These are phyloP conservation scores for Ectemnius lituratus DNA, from an alignment of 2,888 invertebrate species.

Conservation along the genomic window DNA sequence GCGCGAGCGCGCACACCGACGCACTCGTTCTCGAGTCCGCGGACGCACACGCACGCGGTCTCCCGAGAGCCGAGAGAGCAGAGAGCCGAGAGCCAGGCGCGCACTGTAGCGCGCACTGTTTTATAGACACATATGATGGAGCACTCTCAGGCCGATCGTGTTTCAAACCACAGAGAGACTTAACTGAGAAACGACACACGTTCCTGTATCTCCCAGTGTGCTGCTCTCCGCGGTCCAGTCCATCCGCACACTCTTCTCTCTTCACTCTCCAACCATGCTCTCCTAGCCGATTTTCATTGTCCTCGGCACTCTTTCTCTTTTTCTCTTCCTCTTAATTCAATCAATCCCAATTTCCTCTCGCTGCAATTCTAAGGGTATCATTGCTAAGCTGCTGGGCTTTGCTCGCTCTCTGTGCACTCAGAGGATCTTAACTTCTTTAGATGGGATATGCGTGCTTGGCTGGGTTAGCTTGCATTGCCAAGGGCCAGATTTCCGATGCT, in stretches of 20 bases:
- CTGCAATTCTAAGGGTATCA: conserved; percentile 3
- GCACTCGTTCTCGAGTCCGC: conserved; percentile 35
- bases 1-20: conserved; percentile 48
- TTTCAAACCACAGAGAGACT: conserved; percentile 77
- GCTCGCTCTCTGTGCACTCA: too few relatives aligned
- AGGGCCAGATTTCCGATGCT: conserved; percentile 12
- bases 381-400: too few relatives aligned
- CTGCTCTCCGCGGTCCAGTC: conserved; percentile 39
- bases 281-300: conserved; percentile 53
- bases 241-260: conserved; percentile 15
- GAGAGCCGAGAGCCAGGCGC: conserved; percentile 25
- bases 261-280: conserved; percentile 19
- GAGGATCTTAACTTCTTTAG: not conserved
- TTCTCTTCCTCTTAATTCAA: not conserved
- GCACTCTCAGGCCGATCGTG: conserved; percentile 78
- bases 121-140: conserved; percentile 77
- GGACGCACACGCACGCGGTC: conserved; percentile 47
- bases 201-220: conserved; percentile 50
- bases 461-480: not conserved
- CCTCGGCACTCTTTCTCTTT: not conserved
- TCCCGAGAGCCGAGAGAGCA: conserved; percentile 33
- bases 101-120: conserved; percentile 58
- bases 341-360: not conserved
- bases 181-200: conserved; percentile 71
- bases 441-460: not conserved